Percentiles rank a stretch among this genome's conserved stretches.
Conservation (phyloP, 37 sponge, comb jelly and placozoan genomes). For the Axinella damicornis region DNA sequence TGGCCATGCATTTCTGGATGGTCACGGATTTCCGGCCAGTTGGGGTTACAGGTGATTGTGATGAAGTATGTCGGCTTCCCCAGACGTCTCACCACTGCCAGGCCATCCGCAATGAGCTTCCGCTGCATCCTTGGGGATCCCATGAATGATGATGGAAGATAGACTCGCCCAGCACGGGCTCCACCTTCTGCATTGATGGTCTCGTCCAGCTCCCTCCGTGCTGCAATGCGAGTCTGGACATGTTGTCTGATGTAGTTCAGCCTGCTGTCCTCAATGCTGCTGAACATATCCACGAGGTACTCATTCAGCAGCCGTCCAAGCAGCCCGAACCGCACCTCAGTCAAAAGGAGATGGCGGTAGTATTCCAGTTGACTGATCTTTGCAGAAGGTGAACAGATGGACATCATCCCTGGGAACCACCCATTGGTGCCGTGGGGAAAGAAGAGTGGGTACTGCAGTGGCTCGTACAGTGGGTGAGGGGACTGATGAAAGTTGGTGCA, state of each 20-base stretch:
- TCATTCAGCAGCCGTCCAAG: background rate
- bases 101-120: background rate
- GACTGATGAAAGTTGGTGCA: too few species aligned
- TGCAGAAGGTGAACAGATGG: background rate
- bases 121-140: slow-evolving; percentile 10
- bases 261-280: background rate
- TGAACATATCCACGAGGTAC: slow-evolving; percentile 3
- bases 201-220: background rate
- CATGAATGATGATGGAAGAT: slow-evolving; percentile 6
- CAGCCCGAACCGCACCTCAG: background rate
- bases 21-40: slow-evolving; percentile 25
- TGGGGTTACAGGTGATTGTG: slow-evolving; percentile 30
- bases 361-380: background rate
- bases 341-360: background rate
- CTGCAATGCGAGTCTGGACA: background rate
- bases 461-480: too few species aligned
- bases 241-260: background rate
- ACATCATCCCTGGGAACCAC: background rate
- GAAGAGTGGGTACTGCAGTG: background rate
- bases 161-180: background rate
- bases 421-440: background rate
- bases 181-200: background rate
- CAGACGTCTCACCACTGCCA: slow-evolving; percentile 13
- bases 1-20: slow-evolving; percentile 1
- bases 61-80: slow-evolving; percentile 27